These are phyloP conservation scores for Tolypeutes matacus DNA, from an alignment of 2,797 vertebrate genomes.

Conservation along the genomic window DNA sequence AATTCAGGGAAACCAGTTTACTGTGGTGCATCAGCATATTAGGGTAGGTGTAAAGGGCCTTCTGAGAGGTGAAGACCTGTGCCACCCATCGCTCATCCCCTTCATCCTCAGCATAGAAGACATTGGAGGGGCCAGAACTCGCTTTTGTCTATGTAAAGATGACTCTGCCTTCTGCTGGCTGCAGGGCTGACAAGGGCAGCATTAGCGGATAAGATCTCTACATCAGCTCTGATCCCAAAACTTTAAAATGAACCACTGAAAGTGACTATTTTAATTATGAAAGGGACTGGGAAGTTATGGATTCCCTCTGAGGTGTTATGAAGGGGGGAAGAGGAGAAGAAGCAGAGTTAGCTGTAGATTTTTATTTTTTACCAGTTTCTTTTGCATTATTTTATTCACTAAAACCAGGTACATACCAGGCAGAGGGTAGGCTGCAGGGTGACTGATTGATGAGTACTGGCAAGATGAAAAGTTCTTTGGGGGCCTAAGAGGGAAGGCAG, in stretches of 20 bases:
- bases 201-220: not conserved
- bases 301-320: not conserved
- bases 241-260: not conserved
- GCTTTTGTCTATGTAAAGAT: not conserved
- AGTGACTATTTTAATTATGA: not conserved
- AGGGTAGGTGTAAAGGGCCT: rapidly evolving
- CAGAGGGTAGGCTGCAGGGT: no score
- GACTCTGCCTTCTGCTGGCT: no score
- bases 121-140: not conserved
- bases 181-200: not conserved
- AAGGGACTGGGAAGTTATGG: not conserved
- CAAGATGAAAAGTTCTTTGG: no score
- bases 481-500: no score
- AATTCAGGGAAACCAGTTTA: not conserved
- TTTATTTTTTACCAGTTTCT: no score
- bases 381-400: no score
- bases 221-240: no score
- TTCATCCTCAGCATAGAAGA: not conserved
- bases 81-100: no score
- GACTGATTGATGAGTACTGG: no score
- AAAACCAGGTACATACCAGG: no score
- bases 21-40: not conserved
- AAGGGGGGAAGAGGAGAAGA: not conserved
- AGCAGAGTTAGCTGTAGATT: no score
- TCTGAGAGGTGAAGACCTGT: not conserved